A percentile compares a stretch with the other conserved stretches of the same genome.
Conservation (phyloP, 2,888 invertebrate species). For the Ormyrus nitidulus region DNA sequence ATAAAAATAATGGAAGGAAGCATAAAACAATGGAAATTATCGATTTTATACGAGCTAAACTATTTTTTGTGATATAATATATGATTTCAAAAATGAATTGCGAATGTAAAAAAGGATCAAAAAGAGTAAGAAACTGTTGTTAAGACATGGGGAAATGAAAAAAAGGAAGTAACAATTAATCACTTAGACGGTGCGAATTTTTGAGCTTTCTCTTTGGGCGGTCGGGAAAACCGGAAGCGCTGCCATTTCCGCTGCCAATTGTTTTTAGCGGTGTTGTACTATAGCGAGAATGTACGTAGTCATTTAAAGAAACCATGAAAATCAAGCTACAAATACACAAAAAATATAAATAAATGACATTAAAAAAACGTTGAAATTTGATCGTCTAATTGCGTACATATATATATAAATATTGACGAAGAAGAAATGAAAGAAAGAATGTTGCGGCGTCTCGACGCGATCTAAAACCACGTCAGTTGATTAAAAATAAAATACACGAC, state of each 20-base stretch:
- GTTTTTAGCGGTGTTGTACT: constrained; percentile 57
- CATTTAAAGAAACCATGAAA: constrained; percentile 43
- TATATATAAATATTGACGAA: background rate
- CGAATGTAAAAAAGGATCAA: constrained; percentile 26
- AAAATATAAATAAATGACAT: constrained; percentile 22
- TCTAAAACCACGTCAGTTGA: constrained; percentile 19
- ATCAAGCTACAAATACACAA: background rate
- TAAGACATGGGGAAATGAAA: constrained; percentile 2
- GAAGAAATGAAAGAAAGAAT: constrained; percentile 22
- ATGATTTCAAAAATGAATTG: constrained; percentile 46
- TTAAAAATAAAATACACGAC: constrained; percentile 22
- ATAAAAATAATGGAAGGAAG: constrained; percentile 37
- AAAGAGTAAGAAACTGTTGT: constrained; percentile 17
- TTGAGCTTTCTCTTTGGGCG: constrained; percentile 51
- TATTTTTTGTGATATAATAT: constrained; percentile 50
- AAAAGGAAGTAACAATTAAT: constrained; percentile 21
- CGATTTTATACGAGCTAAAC: constrained; percentile 46
- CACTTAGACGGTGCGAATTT: constrained; percentile 31
- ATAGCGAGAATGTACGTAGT: constrained; percentile 56
- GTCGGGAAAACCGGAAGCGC: constrained; percentile 56
- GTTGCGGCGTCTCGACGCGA: constrained; percentile 42
- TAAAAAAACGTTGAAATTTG: constrained; percentile 40
- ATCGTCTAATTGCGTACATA: constrained; percentile 47
- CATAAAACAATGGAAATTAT: constrained; percentile 39
- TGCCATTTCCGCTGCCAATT: constrained; percentile 58